Evolutionary conservation across 1,140 invertebrate species (phyloP), one percentile per base, ranked within the genome.

Genomic region (Hycleus cichorii): DNA sequence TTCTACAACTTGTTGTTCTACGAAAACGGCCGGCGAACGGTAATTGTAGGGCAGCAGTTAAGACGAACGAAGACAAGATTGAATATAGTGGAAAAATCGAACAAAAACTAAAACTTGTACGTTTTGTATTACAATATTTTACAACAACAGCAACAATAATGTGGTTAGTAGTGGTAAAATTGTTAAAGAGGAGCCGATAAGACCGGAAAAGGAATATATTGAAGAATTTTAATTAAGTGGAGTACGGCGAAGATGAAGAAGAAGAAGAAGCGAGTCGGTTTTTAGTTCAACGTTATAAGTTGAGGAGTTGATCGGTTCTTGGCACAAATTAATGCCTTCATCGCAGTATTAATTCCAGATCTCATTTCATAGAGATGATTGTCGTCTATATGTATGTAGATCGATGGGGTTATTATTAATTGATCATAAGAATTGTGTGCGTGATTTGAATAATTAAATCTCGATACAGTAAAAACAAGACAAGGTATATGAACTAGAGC

Each of bases 171-270:
- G 47, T 38, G 39, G 47, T 11, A 38, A 26, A 24, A 7, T 48
- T 38, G n/a, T 48, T 48, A 38, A 26, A 45, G 11, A 7, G n/a
- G 47, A 48, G 27, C 27, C 47, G 26, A 38, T 38, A 48, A 38
- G 32, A 60, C 59, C 53, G 53, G 59, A 60, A 51, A 57, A 57
- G 59, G 38, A 57, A 60, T 60, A 56, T 57, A 56, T 46, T 39
- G 48, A 57, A 60, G 58, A 55, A 60, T 60, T 55, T 55, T 59
- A 54, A 55, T 59, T 59, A 59, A 59, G 57, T 58, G 7, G 18
- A 18, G 2, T 18, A 18, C 18, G 18, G 18, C 18, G 18, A 18
- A 18, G 18, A 18, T 1, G 18, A 18, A 18, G 18, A 18, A 1
- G 18, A 18, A 18, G 12, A 12, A 12, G 12, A 12, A 4, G 7